Evolutionary conservation across 2,113 vertebrate species (phyloP), one percentile per base, ranked within the genome.

Genomic region (Pelvicachromis taeniatus): DNA sequence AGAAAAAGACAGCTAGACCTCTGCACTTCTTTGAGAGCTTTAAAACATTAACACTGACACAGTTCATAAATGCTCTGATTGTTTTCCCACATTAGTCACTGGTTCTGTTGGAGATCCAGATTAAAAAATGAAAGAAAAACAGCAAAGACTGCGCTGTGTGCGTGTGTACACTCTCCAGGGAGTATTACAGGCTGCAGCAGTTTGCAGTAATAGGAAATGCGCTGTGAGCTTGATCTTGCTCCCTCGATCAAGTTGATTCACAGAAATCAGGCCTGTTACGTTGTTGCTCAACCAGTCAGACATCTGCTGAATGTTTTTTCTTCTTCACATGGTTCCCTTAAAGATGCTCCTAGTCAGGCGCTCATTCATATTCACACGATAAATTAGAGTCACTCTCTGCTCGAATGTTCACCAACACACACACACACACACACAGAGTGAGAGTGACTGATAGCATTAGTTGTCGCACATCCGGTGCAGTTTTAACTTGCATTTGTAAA

Each of bases 331-430:
- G 85, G 87, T 92, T 93, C 89, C 94, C 3, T 94, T 91, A 86
- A 88, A 95, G 82, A 83, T 78, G 77, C 87, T 93, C 70, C 84
- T 88, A 83, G 73, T 89, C 89, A 88, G 75, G 82, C 88, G 68
- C 87, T 88, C 91, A 93, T 94, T 95, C 91, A 93, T 85, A 83
- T 89, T 88, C 86, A 90, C 85, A 85, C 85, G 89, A 80, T 80
- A 78, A 84, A 94, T 87, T 88, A 78, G 94, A 95, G 83, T 94
- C 90, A 92, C 70, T 68, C 40, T 78, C 23, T 3, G 14, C 78
- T 70, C 21, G 11, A 26, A 53, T 23, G n/a, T 70, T 56, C 56
- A 73, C 56, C 65, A 40, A 33, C 45, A 45, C 75, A 55, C n/a
- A n/a, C n/a, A n/a, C 50, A 58, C 48, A 23, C 79, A 70, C n/a